phyloP scores from a whole-genome alignment of 2,113 vertebrate species.

The Peromyscus californicus region DNA sequence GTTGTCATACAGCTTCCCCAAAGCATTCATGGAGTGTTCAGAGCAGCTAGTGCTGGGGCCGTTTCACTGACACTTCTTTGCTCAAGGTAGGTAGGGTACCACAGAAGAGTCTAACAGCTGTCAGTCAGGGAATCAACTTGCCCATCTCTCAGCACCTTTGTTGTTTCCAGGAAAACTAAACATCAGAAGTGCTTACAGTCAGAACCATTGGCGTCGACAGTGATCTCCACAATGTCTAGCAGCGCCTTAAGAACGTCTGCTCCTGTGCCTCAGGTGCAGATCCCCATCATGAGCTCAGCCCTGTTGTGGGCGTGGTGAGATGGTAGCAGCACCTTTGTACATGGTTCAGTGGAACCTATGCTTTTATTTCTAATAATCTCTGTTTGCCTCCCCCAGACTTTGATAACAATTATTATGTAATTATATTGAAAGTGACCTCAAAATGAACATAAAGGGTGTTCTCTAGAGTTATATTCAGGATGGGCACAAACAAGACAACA shows the following conservation, averaged over 20 bases:
- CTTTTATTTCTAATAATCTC: neutral
- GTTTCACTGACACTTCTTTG: neutral
- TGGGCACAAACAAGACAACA: rapidly evolving
- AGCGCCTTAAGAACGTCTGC: neutral
- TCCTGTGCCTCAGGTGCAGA: neutral
- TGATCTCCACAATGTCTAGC: neutral
- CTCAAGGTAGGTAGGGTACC: neutral
- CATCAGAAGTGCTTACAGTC: neutral
- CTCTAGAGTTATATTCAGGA: neutral
- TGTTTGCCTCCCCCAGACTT: neutral
- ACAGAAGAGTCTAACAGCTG: neutral
- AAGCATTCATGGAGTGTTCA: neutral
- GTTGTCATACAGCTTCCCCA: neutral
- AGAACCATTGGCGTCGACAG: neutral
- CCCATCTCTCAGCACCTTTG: neutral
- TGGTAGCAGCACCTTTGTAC: neutral
- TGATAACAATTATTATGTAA: neutral
- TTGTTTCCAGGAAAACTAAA: neutral
- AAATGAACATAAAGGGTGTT: neutral
- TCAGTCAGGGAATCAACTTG: neutral
- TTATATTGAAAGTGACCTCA: neutral
- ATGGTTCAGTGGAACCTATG: neutral
- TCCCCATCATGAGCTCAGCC: neutral
- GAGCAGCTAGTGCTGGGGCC: neutral
- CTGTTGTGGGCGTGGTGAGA: neutral